Conservation (phyloP, 2,113 vertebrate species). For the Pitta sordida region DNA sequence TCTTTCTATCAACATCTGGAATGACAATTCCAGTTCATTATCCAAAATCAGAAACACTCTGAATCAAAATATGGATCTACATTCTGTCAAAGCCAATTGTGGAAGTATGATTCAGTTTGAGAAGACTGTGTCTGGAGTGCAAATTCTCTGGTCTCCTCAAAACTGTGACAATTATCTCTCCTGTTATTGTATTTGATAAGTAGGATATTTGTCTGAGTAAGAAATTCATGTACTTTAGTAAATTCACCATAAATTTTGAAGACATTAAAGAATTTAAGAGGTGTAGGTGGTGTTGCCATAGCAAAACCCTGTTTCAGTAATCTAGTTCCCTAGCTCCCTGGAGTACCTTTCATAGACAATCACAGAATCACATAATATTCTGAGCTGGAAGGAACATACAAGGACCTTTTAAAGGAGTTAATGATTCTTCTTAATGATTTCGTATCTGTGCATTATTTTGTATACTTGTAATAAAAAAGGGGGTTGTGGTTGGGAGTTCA, state of each 20-base stretch:
- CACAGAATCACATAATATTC: too few relatives aligned
- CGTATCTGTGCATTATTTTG: background rate
- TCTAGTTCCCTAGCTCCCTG: background rate
- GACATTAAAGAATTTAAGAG: background rate
- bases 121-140: background rate
- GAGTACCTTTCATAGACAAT: background rate
- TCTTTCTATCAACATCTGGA: too few relatives aligned
- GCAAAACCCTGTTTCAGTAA: background rate
- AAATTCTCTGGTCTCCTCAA: background rate
- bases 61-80: background rate
- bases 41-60: background rate
- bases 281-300: constrained; percentile 5
- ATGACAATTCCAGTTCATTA: too few relatives aligned
- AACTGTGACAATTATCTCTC: background rate
- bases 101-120: background rate
- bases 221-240: background rate
- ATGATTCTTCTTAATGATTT: background rate
- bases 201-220: background rate
- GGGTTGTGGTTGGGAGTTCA: background rate
- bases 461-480: constrained; percentile 37
- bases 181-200: background rate
- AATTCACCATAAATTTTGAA: background rate
- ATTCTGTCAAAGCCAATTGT: background rate
- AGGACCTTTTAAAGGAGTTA: background rate
- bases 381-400: too few relatives aligned